Base-by-base conservation (phyloP, 1,140 invertebrate species). In the Colletes latitarsis region DNA sequence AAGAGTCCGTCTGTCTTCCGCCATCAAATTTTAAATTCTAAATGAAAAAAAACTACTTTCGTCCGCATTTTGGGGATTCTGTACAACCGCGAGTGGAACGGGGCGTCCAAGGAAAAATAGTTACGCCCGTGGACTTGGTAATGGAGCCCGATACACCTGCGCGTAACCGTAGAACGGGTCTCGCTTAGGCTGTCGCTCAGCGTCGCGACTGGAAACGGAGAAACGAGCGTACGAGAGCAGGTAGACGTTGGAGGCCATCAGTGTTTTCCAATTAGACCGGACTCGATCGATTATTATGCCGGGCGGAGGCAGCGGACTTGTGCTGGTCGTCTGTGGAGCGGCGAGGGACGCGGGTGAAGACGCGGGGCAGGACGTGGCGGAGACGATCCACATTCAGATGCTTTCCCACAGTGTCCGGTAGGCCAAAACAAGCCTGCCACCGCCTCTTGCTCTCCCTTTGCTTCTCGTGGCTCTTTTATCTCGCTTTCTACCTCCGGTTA, bases 351-450 rank as follows among this genome's bases (percentile, higher is more conserved):
- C 58, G 55, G 12, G 57, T 46, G 58, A 19, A 12, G 75, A 52
- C 21, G 41, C 62, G 70, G 52, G 39, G 9, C 43, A 58, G 53
- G 73, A 52, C 5, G 68, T 46, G 39, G 15, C 6, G 46, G 55
- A 55, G 68, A 77, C 75, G 84, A 84, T 83, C 68, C 85, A 85
- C 87, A 89, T 90, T 89, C 86, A 86, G 86, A 89, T 88, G 81
- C 72, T 90, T 92, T 92, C 91, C 91, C 92, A 92, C 91, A 92
- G 91, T 91, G 90, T 90, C 90, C 89, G 85, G 89, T 90, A 88
- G 88, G 82, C 84, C 81, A 70, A 87, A 87, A 85, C 85, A 63
- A 84, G 87, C 73, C 70, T 80, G 71, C 83, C 73, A 41, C 49
- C 57, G 52, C 68, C 69, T 66, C 74, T 70, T 64, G 41, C 46